Evolutionary conservation across 1,140 invertebrate genomes (phyloP).

Genomic region (Drosophila repletoides): DNA sequence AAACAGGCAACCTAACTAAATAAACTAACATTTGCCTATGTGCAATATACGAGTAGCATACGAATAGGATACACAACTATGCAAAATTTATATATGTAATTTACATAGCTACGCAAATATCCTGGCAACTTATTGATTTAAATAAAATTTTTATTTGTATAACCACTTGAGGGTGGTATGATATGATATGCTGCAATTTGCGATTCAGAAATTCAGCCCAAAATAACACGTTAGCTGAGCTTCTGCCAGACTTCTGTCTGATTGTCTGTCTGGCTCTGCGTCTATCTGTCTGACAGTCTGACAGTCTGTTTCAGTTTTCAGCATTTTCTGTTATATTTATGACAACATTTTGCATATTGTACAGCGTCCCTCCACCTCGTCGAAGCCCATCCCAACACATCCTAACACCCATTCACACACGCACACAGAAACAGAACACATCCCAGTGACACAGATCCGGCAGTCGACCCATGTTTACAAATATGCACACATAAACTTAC

Average conservation of each 20-base stretch:
- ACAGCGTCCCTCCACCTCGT: too few relatives aligned
- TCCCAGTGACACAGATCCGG: constrained; percentile 29
- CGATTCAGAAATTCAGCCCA: not conserved
- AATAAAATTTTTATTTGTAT: constrained; percentile 11
- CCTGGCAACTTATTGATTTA: constrained; percentile 26
- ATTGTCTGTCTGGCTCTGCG: constrained; percentile 4
- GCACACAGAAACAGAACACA: constrained; percentile 1
- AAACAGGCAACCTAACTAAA: not conserved
- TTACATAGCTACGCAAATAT: constrained; percentile 9
- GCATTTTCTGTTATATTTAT: constrained; percentile 44
- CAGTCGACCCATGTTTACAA: constrained; percentile 25
- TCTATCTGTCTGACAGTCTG: not conserved
- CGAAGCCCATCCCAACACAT: too few relatives aligned
- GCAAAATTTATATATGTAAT: not conserved
- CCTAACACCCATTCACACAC: not conserved
- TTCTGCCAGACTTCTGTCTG: constrained; percentile 14
- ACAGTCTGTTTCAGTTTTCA: constrained; percentile 33
- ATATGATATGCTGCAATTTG: constrained; percentile 15
- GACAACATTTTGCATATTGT: constrained; percentile 47
- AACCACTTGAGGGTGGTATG: not conserved
- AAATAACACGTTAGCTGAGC: not conserved
- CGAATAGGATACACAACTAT: too few relatives aligned
- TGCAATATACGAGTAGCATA: constrained; percentile 8
- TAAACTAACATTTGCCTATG: not conserved
- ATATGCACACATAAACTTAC: not conserved